A percentile compares a stretch with the other conserved stretches of the same genome.
phyloP scores from a whole-genome alignment of 2,113 vertebrate genomes.

The Oryzias woworae region DNA sequence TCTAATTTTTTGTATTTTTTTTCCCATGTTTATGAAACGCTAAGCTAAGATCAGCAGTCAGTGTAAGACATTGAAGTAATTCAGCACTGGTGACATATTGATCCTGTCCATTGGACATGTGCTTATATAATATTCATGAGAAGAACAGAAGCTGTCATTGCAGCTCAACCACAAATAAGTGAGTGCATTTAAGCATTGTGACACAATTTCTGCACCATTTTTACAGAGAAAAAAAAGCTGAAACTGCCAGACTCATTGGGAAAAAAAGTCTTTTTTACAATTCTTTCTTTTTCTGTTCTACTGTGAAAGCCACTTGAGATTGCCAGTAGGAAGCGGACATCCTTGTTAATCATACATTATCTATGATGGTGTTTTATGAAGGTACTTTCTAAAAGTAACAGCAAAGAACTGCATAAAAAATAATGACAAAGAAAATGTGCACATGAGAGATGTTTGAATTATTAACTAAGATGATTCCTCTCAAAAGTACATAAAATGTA shows the following conservation, averaged over 20 bases:
- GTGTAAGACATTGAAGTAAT: slow-evolving; percentile 54
- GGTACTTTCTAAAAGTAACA: background rate
- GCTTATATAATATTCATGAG: slow-evolving; percentile 65
- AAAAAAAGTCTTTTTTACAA: background rate
- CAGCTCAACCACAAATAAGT: slow-evolving; percentile 46
- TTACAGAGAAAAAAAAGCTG: slow-evolving; percentile 2
- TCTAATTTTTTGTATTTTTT: slow-evolving; percentile 24
- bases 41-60: slow-evolving; percentile 29
- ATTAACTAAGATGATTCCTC: slow-evolving; percentile 67
- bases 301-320: background rate
- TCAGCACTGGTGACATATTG: slow-evolving; percentile 49
- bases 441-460: slow-evolving; percentile 51
- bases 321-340: background rate
- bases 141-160: slow-evolving; percentile 15
- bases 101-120: slow-evolving; percentile 44
- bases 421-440: slow-evolving; percentile 16
- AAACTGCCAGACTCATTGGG: too few species aligned
- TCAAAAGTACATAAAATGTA: slow-evolving; percentile 13
- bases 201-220: slow-evolving; percentile 13
- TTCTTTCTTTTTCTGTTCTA: background rate
- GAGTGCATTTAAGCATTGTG: slow-evolving; percentile 25
- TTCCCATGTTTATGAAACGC: slow-evolving; percentile 8
- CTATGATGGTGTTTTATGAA: background rate
- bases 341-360: slow-evolving; percentile 2
- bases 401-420: background rate